A percentile compares a stretch with the other conserved stretches of the same genome.
Evolutionary conservation across 1,140 invertebrate genomes (phyloP).

Genomic region (Matsumurasca onukii): DNA sequence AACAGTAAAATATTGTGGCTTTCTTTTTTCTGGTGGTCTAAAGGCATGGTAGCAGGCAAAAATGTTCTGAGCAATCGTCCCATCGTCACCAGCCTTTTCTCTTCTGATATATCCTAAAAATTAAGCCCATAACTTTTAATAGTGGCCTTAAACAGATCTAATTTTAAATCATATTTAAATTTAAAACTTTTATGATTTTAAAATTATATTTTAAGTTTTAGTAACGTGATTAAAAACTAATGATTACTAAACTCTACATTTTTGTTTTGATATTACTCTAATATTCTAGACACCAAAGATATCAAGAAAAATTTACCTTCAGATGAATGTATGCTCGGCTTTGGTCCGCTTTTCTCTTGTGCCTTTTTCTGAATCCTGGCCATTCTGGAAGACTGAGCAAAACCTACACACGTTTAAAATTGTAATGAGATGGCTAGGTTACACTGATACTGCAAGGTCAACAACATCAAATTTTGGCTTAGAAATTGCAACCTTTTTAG

Average conservation of each 20-base stretch:
- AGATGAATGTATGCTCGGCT: slow-evolving; percentile 50
- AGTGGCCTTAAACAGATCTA: too few species aligned
- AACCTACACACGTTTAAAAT: background rate
- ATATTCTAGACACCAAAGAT: too few species aligned
- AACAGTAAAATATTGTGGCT: slow-evolving; percentile 51
- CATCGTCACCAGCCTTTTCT: slow-evolving; percentile 47
- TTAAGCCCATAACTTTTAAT: too few species aligned
- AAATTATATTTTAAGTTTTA: too few species aligned
- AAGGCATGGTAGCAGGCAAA: slow-evolving; percentile 50
- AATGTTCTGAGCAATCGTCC: slow-evolving; percentile 49
- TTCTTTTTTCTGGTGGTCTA: slow-evolving; percentile 47
- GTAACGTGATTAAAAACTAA: too few species aligned
- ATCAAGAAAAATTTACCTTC: slow-evolving; percentile 44
- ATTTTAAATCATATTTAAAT: too few species aligned
- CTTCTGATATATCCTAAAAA: slow-evolving; percentile 41
- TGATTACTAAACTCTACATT: too few species aligned
- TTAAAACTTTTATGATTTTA: too few species aligned
- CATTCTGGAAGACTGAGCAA: background rate
- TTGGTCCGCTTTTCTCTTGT: slow-evolving; percentile 44
- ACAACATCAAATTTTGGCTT: background rate
- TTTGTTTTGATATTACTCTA: too few species aligned
- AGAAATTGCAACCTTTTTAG: too few species aligned
- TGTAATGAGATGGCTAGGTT: background rate
- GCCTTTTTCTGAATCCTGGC: slow-evolving; percentile 28
- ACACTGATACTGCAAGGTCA: background rate